Base-by-base conservation (phyloP, 2,797 vertebrate species). In the Streptopelia turtur region DNA sequence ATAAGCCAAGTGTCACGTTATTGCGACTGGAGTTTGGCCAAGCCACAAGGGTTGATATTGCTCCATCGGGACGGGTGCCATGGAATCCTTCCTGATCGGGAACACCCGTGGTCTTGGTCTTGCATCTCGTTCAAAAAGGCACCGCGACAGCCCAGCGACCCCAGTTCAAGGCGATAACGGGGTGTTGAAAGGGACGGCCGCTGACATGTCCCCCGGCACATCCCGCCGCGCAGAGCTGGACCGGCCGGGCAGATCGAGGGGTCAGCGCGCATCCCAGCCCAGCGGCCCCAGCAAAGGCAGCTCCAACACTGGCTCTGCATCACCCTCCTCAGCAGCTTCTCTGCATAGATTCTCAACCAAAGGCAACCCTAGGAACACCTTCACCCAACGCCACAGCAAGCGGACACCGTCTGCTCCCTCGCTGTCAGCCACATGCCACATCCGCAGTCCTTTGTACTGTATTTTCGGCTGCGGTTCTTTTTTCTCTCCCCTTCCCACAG, bases 341-440 rank as follows among this genome's bases (percentile, higher is more conserved):
- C 41, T 41, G 37, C 61, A 61, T 71, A 64, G 66, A 35, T 14
- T 6, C 1, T 0, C 60, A 8, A 13, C 4, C 2, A 10, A 41
- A 64, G 50, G 28, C 33, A 49, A 43, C 13, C 35, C 50, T 23
- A 41, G 25, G 56, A 82, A 41, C 0, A 4, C 28, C 57, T 60
- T 33, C 37, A 53, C 11, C 71, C 41, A 16, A 16, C 0, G 0
- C 11, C 66, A 14, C 15, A 47, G 64, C 83, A 16, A 37, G 30
- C 12, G 30, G 20, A 50, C 52, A 1, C 33, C 5, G 15, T 61
- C 30, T 13, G 61, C 16, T 83, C 45, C 76, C 30, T 63, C 6
- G 4, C 41, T 0, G 0, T 21, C 2, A 0, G 25, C 75, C 53
- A 45, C 0, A 1, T 35, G n/a, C 27, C 53, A 10, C 41, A 9